Evolutionary conservation across 2,113 vertebrate genomes (phyloP), one percentile per base, ranked within the genome.

Genomic region (Mus spicilegus): DNA sequence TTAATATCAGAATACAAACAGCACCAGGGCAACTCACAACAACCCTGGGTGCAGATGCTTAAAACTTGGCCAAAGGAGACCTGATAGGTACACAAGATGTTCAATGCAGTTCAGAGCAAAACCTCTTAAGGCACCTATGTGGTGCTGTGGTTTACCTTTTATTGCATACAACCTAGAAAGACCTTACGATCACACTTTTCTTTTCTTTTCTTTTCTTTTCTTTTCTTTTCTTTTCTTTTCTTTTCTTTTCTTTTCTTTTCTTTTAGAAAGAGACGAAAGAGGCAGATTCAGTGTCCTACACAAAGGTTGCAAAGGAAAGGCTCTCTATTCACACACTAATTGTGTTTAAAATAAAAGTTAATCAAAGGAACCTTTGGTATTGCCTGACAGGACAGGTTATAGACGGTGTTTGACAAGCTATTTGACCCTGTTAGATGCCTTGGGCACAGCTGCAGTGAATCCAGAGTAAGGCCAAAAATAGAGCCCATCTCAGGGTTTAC

Each of bases 321-420:
- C 26, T 90, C 77, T 88, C 3, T 92, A 5, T 42, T 46, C 67
- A 19, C 24, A 91, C 36, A 46, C 6, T 90, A 67, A 67, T 17
- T 89, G 73, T 76, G 63, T 63, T 95, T 91, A 75, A 94, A 96
- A 95, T 89, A 93, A 94, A 95, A 73, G 88, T 58, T 65, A 87
- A 90, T 76, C 76, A 69, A 87, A 91, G 85, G 7, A 80, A 36
- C 19, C 85, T 85, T 67, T 69, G 85, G 70, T 30, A 19, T 20
- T 67, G 85, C n/a, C 49, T 39, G 54, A 93, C 39, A 81, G 76
- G 84, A n/a, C 67, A 75, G 72, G 56, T 56, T 84, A 42, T 2
- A 39, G 84, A 91, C n/a, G 78, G 75, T 96, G 75, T 82, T 65
- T 51, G 42, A 69, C 1, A 0, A 49, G 75, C 19, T 87, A 69